Conservation (phyloP, 2,797 vertebrate genomes). For the Fistularia commersonii region DNA sequence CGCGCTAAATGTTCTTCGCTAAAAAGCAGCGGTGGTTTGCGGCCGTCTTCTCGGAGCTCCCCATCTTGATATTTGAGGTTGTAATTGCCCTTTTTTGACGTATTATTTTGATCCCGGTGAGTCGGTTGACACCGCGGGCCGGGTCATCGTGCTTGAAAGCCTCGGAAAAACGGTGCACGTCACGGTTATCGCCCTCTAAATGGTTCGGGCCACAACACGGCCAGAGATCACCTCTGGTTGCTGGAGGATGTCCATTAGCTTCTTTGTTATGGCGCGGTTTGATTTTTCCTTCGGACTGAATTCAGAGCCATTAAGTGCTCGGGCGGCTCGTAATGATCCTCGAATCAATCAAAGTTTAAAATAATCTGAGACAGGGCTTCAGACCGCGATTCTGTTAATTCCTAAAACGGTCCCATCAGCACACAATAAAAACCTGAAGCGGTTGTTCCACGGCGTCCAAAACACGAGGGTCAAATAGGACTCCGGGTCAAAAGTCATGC, state of each 20-base stretch:
- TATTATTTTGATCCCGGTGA: conserved; percentile 36
- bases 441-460: too few species aligned
- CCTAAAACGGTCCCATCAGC: conserved; percentile 10
- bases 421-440: conserved; percentile 2
- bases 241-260: conserved; percentile 13
- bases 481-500: too few species aligned
- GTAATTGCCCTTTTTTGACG: conserved; percentile 37
- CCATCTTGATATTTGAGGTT: conserved; percentile 32
- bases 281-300: conserved; percentile 6
- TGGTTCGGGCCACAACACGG: conserved; percentile 18
- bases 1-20: conserved; percentile 15
- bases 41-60: conserved; percentile 15
- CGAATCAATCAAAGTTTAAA: conserved; percentile 9
- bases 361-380: neutral
- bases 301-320: neutral
- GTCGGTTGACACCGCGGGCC: conserved; percentile 34
- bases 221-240: conserved; percentile 28
- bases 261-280: conserved; percentile 6
- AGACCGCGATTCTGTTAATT: conserved; percentile 19
- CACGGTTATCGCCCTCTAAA: conserved; percentile 46
- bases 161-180: conserved; percentile 32
- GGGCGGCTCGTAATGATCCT: conserved; percentile 5
- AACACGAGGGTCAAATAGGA: too few species aligned
- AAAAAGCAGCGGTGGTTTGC: neutral
- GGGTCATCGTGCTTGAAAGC: conserved; percentile 48